Evolutionary conservation across 1,140 invertebrate species (phyloP).

Genomic region (Magallana angulata): DNA sequence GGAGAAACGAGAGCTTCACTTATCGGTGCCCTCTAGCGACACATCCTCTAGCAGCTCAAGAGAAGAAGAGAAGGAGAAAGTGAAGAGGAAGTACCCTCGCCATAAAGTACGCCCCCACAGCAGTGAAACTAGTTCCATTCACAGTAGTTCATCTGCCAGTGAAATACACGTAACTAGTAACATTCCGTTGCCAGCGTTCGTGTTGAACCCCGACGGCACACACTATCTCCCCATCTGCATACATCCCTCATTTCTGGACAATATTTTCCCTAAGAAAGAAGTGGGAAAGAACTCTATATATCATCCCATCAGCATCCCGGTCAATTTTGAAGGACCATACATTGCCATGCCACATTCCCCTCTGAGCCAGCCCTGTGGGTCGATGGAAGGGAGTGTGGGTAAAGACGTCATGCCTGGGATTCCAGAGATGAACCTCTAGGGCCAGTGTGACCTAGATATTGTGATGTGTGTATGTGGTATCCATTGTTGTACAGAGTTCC

Average conservation of each 20-base stretch:
- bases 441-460: background rate
- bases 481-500: background rate
- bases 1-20: conserved; percentile 66
- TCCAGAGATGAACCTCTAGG: background rate
- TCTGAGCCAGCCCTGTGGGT: background rate
- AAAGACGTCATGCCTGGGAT: conserved; percentile 7
- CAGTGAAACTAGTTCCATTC: conserved; percentile 62
- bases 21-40: conserved; percentile 52
- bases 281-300: conserved; percentile 81
- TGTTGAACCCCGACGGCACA: conserved; percentile 90
- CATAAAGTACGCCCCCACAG: conserved; percentile 39
- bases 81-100: conserved; percentile 71
- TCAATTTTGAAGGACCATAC: conserved; percentile 70
- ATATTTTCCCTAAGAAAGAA: conserved; percentile 83
- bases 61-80: conserved; percentile 58
- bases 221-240: conserved; percentile 95
- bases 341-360: conserved; percentile 60
- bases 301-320: conserved; percentile 87
- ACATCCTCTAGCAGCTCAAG: conserved; percentile 64
- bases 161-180: conserved; percentile 8
- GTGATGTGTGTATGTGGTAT: background rate
- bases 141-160: conserved; percentile 39
- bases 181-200: conserved; percentile 85
- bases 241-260: conserved; percentile 87
- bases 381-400: background rate